Percentiles rank a stretch among this genome's conserved stretches.
Conservation (phyloP, 1,140 invertebrate genomes). For the Drosophila mojavensis region DNA sequence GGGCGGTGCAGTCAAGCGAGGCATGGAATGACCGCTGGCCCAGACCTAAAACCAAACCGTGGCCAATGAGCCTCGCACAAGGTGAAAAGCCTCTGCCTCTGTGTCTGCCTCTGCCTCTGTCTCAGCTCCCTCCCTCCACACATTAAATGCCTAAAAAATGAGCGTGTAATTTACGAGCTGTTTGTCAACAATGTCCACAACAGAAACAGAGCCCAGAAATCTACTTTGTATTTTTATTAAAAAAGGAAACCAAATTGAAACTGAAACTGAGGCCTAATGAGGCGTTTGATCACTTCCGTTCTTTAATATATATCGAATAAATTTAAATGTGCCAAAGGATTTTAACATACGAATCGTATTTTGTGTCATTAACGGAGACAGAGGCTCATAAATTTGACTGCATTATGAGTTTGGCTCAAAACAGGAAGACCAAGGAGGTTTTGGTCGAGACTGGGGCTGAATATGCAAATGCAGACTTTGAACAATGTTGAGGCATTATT, state of each 20-base stretch:
- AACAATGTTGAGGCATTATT: too few species aligned
- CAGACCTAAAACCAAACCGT: conserved; percentile 37
- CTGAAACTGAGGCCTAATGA: conserved; percentile 61
- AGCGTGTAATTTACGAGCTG: conserved; percentile 76
- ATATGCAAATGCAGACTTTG: too few species aligned
- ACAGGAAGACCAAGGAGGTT: background rate
- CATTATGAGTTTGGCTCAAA: conserved; percentile 22
- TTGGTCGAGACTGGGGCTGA: background rate
- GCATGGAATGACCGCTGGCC: conserved; percentile 3
- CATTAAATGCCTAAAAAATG: conserved; percentile 65
- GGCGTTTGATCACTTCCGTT: conserved; percentile 71
- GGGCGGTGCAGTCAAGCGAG: conserved; percentile 32
- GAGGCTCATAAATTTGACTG: conserved; percentile 34
- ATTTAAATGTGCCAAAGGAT: conserved; percentile 51
- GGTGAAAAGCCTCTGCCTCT: conserved; percentile 16
- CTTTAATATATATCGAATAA: conserved; percentile 35
- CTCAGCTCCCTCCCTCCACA: conserved; percentile 4
- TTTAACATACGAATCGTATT: conserved; percentile 58
- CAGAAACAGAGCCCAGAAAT: conserved; percentile 47
- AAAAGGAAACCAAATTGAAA: conserved; percentile 22
- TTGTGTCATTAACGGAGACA: conserved; percentile 49
- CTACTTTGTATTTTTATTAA: conserved; percentile 64
- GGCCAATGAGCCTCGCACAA: conserved; percentile 25
- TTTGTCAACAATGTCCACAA: conserved; percentile 74
- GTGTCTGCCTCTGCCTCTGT: background rate